Base-by-base conservation (phyloP, 2,113 vertebrate species). In the Mesitornis unicolor region DNA sequence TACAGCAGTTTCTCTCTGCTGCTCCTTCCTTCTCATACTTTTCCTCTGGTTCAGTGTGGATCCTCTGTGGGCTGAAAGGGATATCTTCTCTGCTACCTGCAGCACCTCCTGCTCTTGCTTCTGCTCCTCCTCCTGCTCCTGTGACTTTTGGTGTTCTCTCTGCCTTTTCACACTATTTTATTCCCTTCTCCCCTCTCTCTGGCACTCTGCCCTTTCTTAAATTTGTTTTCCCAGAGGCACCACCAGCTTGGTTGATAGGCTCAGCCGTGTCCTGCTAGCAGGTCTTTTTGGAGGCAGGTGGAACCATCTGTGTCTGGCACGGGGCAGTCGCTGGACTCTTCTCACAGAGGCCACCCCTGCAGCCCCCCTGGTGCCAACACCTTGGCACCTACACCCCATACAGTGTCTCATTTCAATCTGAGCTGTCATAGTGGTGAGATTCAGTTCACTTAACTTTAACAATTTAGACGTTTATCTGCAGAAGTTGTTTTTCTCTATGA, bases 271-370 rank as follows among this genome's bases (percentile, higher is more conserved):
- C 42, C 68, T 73, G 10, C 19, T 48, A 57, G 48, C 1, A 2
- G 36, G 26, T 77, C 28, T 2, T 1, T n/a, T 2, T 92, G 40
- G 16, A 60, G 33, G 6, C 9, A 45, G n/a, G 22, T 81, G 36
- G 36, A 57, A 77, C 7, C 1, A 4, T 42, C 19, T 78, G 33
- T 33, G 31, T 16, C 20, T 1, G 1, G 15, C 21, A 24, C 1
- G 1, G 7, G 14, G 26, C 16, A 74, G 9, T 1, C n/a, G 18
- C 42, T 15, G 13, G 20, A 25, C 29, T 63, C 31, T 36, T 54
- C 38, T 80, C 73, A 67, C 35, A 70, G 63, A 45, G 8, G 17
- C 9, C 38, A 40, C 28, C 14, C 7, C 31, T 63, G 40, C 9
- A 90, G n/a, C 28, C 17, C 15, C 16, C 1, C 22, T 6, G 15